Evolutionary conservation across 2,113 vertebrate species (phyloP).

Genomic region (Riparia riparia): DNA sequence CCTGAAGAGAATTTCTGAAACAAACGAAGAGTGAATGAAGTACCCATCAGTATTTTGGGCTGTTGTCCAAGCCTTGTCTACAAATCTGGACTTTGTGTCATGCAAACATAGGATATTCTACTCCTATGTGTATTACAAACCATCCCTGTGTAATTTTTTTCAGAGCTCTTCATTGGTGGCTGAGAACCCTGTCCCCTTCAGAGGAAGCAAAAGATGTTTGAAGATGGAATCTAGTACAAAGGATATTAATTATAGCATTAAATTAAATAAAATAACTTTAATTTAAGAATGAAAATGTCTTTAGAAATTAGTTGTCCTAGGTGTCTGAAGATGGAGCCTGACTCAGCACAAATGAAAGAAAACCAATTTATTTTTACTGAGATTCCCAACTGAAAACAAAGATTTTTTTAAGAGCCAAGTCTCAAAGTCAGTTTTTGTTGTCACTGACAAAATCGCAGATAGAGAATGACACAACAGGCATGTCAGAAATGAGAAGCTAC

Average conservation of each 20-base stretch:
- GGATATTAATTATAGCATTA: not conserved
- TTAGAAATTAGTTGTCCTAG: not conserved
- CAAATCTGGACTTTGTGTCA: not conserved
- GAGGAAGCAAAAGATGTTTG: not conserved
- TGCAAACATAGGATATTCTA: not conserved
- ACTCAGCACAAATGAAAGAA: not conserved
- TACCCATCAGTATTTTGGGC: not conserved
- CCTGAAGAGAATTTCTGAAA: not conserved
- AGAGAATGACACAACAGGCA: rapidly evolving
- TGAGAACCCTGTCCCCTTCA: not conserved
- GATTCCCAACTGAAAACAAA: not conserved
- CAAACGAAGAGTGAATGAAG: not conserved
- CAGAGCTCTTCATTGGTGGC: not conserved
- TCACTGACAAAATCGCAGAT: not conserved
- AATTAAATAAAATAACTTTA: not conserved
- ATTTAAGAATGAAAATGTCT: not conserved
- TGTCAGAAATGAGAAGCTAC: not conserved
- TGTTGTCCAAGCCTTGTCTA: not conserved
- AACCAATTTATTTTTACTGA: not conserved
- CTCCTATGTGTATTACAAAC: not conserved
- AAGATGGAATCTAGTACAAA: not conserved
- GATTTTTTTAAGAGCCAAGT: rapidly evolving
- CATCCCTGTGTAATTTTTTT: not conserved
- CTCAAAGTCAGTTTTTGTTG: not conserved
- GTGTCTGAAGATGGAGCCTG: not conserved